Evolutionary conservation across 2,113 vertebrate species (phyloP).

Genomic region (Athene noctua): DNA sequence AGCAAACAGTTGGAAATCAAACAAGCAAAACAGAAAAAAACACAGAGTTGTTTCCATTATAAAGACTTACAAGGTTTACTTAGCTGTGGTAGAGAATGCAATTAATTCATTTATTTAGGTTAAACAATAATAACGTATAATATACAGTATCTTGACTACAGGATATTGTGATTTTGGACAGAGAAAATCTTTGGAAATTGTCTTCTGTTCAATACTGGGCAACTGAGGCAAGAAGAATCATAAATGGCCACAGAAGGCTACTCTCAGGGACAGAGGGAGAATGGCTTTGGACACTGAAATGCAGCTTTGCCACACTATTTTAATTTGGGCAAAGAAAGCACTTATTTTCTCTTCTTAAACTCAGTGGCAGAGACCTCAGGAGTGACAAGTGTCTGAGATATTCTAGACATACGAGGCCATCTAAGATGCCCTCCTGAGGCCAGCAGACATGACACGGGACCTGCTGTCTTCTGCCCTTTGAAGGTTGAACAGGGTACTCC

Average conservation of each 20-base stretch:
- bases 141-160: fast-evolving
- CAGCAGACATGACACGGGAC: not conserved
- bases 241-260: not conserved
- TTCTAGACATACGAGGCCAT: not conserved
- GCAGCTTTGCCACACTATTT: not conserved
- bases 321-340: fast-evolving
- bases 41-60: not conserved
- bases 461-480: not conserved
- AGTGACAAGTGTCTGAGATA: not conserved
- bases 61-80: not conserved
- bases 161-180: not conserved
- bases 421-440: not conserved
- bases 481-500: not conserved
- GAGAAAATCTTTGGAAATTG: not conserved
- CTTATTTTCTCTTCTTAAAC: not conserved
- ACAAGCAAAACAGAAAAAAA: not conserved
- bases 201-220: not conserved
- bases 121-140: not conserved
- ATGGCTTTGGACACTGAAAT: not conserved
- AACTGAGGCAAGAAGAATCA: not conserved
- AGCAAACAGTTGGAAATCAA: not conserved
- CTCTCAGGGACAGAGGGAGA: not conserved
- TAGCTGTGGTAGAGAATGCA: not conserved
- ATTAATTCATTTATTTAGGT: not conserved
- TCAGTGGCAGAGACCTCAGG: not conserved